Base-by-base conservation (phyloP, 2,888 invertebrate genomes). In the Drosophila mettleri region DNA sequence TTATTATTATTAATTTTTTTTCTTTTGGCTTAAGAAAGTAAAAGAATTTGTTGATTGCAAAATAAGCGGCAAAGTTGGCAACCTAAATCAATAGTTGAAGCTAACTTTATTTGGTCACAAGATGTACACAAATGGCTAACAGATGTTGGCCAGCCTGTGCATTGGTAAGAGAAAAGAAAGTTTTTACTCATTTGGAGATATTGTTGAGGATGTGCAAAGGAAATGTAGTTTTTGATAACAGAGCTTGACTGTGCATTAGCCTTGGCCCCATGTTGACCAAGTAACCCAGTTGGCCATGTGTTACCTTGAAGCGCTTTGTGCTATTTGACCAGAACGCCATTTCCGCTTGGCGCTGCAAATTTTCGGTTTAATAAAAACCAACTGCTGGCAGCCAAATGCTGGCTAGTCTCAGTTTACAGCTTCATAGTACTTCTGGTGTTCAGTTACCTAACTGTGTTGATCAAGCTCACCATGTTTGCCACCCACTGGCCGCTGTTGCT, bases 291-390 rank as follows among this genome's bases (percentile, higher is more conserved):
- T 78, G 29, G 27, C 20, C 33, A 41, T n/a, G 49, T n/a, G 36
- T 64, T 29, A 83, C 78, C 69, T 77, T 79, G 80, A 49, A 46
- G 53, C 48, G 41, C 18, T 66, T 2, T 57, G 43, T 45, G 59
- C 57, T 67, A 41, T 16, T 43, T 38, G 18, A 14, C 51, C 27
- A 33, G 16, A 20, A 34, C 38, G 59, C 43, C 43, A 70, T 54
- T 77, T 82, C 66, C 75, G 80, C 80, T 69, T 72, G 22, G 46
- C 69, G 55, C 24, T 72, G 82, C 86, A 77, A 4, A 74, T 79
- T 72, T 49, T 29, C 33, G 54, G 31, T 58, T 54, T 79, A 45
- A 88, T 82, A 88, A 88, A 85, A 79, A 64, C 72, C 69, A 70
- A 66, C 41, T 66, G 74, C 9, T 27, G 31, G 31, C 5, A 27